These are phyloP conservation scores for Phalangium opilio DNA, from an alignment of 2,888 invertebrate genomes.

Conservation along the genomic window DNA sequence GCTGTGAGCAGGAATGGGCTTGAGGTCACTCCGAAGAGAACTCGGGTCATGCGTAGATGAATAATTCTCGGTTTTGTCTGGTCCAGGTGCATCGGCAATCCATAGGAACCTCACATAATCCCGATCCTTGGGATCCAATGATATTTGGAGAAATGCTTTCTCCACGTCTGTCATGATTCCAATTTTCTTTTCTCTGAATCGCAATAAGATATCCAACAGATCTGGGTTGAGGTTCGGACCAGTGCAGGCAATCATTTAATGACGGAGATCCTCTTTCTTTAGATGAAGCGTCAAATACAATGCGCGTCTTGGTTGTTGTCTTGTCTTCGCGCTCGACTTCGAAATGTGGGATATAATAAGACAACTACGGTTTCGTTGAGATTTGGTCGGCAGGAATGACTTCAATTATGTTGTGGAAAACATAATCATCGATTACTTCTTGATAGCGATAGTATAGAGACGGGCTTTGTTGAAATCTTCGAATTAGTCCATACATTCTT, in stretches of 20 bases:
- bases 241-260: constrained; percentile 6
- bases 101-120: constrained; percentile 3
- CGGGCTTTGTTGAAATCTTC: no score
- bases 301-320: constrained; percentile 1
- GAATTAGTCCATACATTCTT: no score
- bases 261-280: constrained; percentile 1
- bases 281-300: constrained; percentile 10
- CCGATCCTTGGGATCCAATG: not conserved
- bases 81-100: not conserved
- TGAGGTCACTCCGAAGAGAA: no score
- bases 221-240: constrained; percentile 6
- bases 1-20: no score
- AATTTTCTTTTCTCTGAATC: constrained; percentile 10
- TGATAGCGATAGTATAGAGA: no score
- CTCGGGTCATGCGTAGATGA: no score
- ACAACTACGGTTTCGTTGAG: no score
- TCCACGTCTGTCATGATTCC: constrained; percentile 5
- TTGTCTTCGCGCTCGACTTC: constrained; percentile 3
- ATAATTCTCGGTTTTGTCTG: not conserved
- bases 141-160: constrained; percentile 8
- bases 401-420: no score
- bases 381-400: no score
- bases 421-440: no score
- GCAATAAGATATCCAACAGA: constrained; percentile 1
- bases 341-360: constrained; percentile 7